Evolutionary conservation across 2,888 invertebrate species (phyloP).

Genomic region (Drosophila dives): DNA sequence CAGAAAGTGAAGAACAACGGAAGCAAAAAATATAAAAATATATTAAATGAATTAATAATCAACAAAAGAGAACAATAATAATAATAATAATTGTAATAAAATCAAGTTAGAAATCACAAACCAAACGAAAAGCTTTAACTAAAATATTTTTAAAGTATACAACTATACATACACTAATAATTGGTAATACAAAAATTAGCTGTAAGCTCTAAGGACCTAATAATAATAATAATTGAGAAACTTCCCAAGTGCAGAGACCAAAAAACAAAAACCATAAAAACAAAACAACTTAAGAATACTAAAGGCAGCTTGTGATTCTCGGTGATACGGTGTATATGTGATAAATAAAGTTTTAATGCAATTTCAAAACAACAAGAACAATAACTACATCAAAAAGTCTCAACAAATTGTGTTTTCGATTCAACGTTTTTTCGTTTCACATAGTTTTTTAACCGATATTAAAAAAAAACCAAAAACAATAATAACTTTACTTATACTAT

Average conservation of each 20-base stretch:
- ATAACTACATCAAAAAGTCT: slow-evolving; percentile 42
- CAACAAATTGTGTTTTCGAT: slow-evolving; percentile 62
- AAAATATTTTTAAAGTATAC: slow-evolving; percentile 77
- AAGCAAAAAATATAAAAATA: slow-evolving; percentile 2
- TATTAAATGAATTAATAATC: slow-evolving; percentile 1
- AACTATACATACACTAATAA: slow-evolving; percentile 59
- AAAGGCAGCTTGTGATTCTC: slow-evolving; percentile 78
- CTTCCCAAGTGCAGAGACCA: slow-evolving; percentile 75
- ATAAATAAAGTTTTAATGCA: slow-evolving; percentile 74
- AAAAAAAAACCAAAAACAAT: slow-evolving; percentile 46
- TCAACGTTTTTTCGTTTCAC: slow-evolving; percentile 64
- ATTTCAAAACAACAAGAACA: slow-evolving; percentile 46
- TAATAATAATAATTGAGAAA: slow-evolving; percentile 63
- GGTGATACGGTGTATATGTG: slow-evolving; percentile 80
- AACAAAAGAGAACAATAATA: slow-evolving; percentile 19
- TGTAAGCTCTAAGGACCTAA: slow-evolving; percentile 55
- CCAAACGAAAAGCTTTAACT: slow-evolving; percentile 76
- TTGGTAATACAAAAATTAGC: slow-evolving; percentile 46
- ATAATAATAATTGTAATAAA: slow-evolving; percentile 10
- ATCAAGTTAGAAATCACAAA: slow-evolving; percentile 54
- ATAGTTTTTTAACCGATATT: slow-evolving; percentile 55
- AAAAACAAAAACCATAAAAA: slow-evolving; percentile 6
- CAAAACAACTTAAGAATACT: slow-evolving; percentile 23
- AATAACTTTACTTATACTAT: slow-evolving; percentile 66
- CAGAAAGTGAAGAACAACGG: slow-evolving; percentile 60